These are phyloP conservation scores for Menidia menidia DNA, from an alignment of 2,797 vertebrate species.

Conservation along the genomic window DNA sequence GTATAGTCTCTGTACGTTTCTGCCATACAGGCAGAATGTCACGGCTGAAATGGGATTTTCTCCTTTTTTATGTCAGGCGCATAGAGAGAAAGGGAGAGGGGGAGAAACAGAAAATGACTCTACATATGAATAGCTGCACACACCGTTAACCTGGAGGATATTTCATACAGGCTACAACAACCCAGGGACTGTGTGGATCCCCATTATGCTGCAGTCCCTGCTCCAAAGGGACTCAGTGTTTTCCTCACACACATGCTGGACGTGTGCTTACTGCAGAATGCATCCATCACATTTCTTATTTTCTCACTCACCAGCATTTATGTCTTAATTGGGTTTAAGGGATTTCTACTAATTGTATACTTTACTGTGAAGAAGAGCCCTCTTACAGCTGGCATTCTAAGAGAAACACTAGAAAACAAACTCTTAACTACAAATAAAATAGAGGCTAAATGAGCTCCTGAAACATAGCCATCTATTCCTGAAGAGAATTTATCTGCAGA, in stretches of 20 bases:
- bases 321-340: background rate
- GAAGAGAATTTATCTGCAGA: no score
- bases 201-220: conserved; percentile 39
- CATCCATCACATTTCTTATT: background rate
- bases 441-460: no score
- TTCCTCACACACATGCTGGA: conserved; percentile 5
- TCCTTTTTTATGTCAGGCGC: conserved; percentile 66
- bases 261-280: background rate
- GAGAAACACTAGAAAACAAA: background rate
- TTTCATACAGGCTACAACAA: conserved; percentile 58
- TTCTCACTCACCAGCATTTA: background rate
- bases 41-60: conserved; percentile 77
- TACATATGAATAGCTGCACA: conserved; percentile 65
- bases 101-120: conserved; percentile 46
- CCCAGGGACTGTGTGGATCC: conserved; percentile 57
- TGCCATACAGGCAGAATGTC: conserved; percentile 78
- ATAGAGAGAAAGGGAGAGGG: conserved; percentile 21
- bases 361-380: background rate
- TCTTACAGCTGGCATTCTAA: background rate
- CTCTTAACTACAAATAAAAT: no score
- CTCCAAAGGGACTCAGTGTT: conserved; percentile 37
- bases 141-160: conserved; percentile 66
- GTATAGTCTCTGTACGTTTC: conserved; percentile 75
- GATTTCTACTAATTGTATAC: background rate
- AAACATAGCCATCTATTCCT: no score